These are phyloP conservation scores for Chamaetylas fuelleborni DNA, from an alignment of 2,113 vertebrate species.

Conservation along the genomic window DNA sequence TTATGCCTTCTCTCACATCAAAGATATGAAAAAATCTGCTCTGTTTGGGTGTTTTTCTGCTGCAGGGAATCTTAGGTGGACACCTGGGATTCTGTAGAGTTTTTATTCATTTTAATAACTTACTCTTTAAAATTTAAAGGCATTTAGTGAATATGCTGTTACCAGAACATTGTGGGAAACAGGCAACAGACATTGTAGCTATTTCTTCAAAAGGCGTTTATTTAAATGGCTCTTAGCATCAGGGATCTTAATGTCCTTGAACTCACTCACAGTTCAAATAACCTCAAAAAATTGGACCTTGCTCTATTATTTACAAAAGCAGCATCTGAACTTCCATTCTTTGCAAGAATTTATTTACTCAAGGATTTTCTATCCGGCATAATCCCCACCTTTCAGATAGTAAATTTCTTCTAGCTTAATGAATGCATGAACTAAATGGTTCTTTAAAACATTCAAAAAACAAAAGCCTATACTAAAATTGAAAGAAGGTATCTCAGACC, in stretches of 20 bases:
- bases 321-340: background rate
- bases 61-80: background rate
- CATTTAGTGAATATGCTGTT: background rate
- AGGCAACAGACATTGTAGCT: background rate
- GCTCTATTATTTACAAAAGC: background rate
- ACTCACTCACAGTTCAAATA: background rate
- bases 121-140: slow-evolving; percentile 32
- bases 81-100: background rate
- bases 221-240: background rate
- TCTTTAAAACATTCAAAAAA: background rate
- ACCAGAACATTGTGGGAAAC: background rate
- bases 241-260: background rate
- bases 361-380: background rate
- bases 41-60: background rate
- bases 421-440: background rate
- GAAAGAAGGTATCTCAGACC: background rate
- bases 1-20: background rate
- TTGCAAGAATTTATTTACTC: background rate
- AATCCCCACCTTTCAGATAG: background rate
- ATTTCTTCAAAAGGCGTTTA: background rate
- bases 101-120: slow-evolving; percentile 33
- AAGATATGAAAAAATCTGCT: background rate
- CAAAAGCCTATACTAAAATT: background rate
- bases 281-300: background rate
- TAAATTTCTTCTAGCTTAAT: background rate